Conservation (phyloP, 23 tunicate genomes). For the Diplosoma virens region DNA sequence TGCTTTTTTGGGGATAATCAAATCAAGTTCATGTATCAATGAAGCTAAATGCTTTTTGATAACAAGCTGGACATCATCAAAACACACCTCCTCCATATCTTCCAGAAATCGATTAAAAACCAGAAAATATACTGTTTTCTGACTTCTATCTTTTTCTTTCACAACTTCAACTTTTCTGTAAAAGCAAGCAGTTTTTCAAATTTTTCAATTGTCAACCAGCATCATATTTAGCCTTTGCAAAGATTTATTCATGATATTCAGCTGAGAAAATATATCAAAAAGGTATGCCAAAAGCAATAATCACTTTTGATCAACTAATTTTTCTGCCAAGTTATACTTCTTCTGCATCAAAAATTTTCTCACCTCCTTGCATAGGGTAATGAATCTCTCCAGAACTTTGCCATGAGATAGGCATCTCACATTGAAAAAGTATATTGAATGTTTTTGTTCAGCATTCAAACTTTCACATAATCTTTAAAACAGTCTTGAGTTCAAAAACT, state of each 20-base stretch:
- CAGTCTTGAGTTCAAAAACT: no score
- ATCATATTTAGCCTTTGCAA: constrained; percentile 5
- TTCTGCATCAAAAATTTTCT: neutral
- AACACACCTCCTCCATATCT: neutral
- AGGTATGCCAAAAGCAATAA: neutral
- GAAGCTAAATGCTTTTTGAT: neutral
- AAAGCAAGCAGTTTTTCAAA: neutral
- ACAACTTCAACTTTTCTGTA: neutral
- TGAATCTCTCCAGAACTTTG: constrained; percentile 14
- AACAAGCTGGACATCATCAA: constrained; percentile 7
- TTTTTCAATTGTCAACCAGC: neutral
- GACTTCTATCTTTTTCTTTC: no score
- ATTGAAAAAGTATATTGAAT: neutral
- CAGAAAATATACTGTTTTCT: neutral
- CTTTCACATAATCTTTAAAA: neutral
- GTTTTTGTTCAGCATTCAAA: constrained; percentile 1
- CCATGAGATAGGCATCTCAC: constrained; percentile 1
- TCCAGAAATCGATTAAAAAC: neutral
- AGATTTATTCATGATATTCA: neutral
- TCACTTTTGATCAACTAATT: constrained; percentile 4
- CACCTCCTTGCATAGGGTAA: constrained; percentile 2
- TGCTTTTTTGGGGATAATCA: neutral
- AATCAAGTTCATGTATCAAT: neutral
- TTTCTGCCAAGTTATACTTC: constrained; percentile 8
- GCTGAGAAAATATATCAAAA: constrained; percentile 8